phyloP scores from a whole-genome alignment of 2,888 invertebrate genomes.

The Drosophila pseudotakahashii region DNA sequence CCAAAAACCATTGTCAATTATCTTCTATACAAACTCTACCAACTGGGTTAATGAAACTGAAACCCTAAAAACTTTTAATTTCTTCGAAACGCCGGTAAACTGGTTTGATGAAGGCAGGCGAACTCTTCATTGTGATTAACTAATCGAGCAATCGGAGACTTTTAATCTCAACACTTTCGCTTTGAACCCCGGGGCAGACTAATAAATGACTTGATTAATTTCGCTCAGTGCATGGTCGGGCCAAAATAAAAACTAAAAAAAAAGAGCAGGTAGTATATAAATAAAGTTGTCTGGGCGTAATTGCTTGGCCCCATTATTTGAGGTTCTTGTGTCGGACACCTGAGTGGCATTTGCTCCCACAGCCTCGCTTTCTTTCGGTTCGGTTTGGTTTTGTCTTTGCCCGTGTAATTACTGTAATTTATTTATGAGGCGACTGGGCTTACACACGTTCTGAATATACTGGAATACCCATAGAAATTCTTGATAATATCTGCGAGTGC shows the following conservation, averaged over 20 bases:
- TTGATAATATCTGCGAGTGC: conserved; percentile 36
- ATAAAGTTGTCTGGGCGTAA: conserved; percentile 74
- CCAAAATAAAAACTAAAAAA: conserved; percentile 25
- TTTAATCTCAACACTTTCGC: conserved; percentile 65
- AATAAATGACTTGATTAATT: conserved; percentile 71
- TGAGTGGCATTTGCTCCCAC: conserved; percentile 75
- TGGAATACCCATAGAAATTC: conserved; percentile 10
- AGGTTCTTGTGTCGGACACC: conserved; percentile 52
- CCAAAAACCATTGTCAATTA: conserved; percentile 13
- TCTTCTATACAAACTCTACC: conserved; percentile 7
- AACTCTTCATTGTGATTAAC: conserved; percentile 48
- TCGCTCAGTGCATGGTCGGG: conserved; percentile 57
- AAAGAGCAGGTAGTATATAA: conserved; percentile 12
- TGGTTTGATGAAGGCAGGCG: conserved; percentile 33
- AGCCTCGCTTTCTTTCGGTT: conserved; percentile 69
- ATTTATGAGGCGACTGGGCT: conserved; percentile 53
- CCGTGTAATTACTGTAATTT: conserved; percentile 66
- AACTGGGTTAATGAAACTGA: conserved; percentile 58
- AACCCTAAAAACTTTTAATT: conserved; percentile 49
- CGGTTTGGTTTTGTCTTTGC: conserved; percentile 39
- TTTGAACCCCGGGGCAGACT: conserved; percentile 16
- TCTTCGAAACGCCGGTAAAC: conserved; percentile 22
- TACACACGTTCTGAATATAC: conserved; percentile 58
- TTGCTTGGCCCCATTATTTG: conserved; percentile 70
- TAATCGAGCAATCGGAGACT: conserved; percentile 49